phyloP scores from a whole-genome alignment of 2,797 vertebrate species.

The Trichosurus vulpecula region DNA sequence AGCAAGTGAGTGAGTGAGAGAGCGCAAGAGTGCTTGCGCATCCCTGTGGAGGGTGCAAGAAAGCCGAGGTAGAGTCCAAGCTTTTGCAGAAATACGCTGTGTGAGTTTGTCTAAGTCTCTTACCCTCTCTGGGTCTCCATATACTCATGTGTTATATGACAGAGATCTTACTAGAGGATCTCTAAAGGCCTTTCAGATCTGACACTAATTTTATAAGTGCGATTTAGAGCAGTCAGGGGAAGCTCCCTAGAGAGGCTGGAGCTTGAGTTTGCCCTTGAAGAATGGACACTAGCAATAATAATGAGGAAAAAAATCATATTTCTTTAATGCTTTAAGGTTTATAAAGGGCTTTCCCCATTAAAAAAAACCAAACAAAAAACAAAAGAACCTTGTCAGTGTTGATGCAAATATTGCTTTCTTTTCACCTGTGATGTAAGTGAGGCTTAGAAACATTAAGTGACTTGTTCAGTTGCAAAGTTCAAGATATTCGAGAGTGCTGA shows the following conservation, averaged over 20 bases:
- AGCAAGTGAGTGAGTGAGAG: fast-evolving
- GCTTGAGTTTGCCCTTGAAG: not conserved
- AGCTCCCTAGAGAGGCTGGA: not conserved
- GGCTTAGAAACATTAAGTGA: not conserved
- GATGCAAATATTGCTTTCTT: not conserved
- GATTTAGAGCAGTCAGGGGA: not conserved
- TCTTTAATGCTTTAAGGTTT: not conserved
- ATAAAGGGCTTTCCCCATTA: not conserved
- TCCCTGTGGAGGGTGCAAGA: not conserved
- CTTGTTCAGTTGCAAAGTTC: not conserved
- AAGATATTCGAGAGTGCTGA: not conserved
- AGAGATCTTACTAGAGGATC: not conserved
- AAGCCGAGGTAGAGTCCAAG: not conserved
- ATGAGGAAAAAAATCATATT: not conserved
- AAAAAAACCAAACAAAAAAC: not conserved
- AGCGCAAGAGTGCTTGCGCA: no score
- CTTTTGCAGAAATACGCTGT: not conserved
- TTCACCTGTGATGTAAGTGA: not conserved
- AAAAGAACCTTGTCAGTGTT: not conserved
- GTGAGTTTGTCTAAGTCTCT: not conserved
- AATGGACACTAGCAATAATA: not conserved
- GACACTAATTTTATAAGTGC: not conserved
- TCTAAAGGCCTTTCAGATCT: not conserved
- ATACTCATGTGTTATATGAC: not conserved
- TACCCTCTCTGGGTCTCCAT: not conserved